Evolutionary conservation across 2,797 vertebrate genomes (phyloP), one percentile per base, ranked within the genome.

Genomic region (Coregonus ussuriensis): DNA sequence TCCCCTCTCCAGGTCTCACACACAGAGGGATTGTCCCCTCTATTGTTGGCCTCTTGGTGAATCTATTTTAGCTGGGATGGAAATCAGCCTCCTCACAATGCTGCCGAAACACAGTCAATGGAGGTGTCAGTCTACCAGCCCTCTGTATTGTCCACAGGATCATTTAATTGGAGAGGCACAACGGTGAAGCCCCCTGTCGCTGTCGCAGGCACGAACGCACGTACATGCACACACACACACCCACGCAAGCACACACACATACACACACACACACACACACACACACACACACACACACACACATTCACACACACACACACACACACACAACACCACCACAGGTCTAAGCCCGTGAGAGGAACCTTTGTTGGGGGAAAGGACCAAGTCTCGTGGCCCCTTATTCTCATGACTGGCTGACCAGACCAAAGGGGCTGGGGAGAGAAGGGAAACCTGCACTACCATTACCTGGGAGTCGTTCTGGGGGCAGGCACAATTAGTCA

Each of bases 101-200:
- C 91, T 87, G 88, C 87, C 89, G 90, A 91, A 91, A 93, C 91
- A 85, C 90, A 89, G 87, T 93, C 91, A 93, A 93, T 91, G 88
- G 91, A 93, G 89, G 92, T 93, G 93, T 93, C 92, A 93, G 82
- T 91, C 91, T 86, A 88, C 79, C 75, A 89, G 89, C 89, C 90
- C 92, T 94, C 91, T 83, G 88, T 89, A 91, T 95, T 95, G 93
- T 93, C 88, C 84, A 82, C 82, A 83, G 89, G 89, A 92, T 94
- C 93, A 94, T 94, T 94, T 93, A 90, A 93, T 94, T 93, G 93
- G 92, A 94, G 92, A 94, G 93, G 93, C 92, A 94, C 92, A 83
- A 94, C 91, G 89, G 90, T 91, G 89, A 87, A 59, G 89, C 91
- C 89, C 91, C 87, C 91, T 88, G 88, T 91, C 87, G 13, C 52